phyloP scores from a whole-genome alignment of 2,888 invertebrate genomes.

The Caenorhabditis panamensis region DNA sequence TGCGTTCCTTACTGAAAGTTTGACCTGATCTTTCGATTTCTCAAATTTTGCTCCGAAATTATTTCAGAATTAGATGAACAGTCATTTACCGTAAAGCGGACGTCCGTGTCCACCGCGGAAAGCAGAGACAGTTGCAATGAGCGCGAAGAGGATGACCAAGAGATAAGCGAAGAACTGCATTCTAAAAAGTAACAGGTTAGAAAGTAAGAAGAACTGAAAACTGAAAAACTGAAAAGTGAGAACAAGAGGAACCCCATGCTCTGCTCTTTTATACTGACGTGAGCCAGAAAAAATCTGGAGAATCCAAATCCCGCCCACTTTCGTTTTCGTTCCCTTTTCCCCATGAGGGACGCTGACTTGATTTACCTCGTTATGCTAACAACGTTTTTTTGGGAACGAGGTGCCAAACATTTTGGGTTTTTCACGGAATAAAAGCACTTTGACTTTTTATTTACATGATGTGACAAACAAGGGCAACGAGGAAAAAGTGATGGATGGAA shows the following conservation, averaged over 20 bases:
- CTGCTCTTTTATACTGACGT: slow-evolving; percentile 42
- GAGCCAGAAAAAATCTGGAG: slow-evolving; percentile 14
- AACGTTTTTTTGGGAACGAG: slow-evolving; percentile 26
- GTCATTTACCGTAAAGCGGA: slow-evolving; percentile 58
- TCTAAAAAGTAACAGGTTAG: slow-evolving; percentile 13
- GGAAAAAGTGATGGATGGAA: slow-evolving; percentile 20
- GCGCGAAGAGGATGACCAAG: slow-evolving; percentile 43
- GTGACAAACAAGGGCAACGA: slow-evolving; percentile 5
- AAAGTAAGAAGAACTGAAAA: background rate
- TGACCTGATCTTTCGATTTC: background rate
- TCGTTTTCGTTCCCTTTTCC: slow-evolving; percentile 16
- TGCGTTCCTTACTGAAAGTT: slow-evolving; percentile 54
- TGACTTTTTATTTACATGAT: slow-evolving; percentile 27
- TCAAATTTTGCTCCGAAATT: background rate
- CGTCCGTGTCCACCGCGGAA: slow-evolving; percentile 66
- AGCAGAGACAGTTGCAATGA: slow-evolving; percentile 52
- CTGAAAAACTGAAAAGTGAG: slow-evolving; percentile 16
- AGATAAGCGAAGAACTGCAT: slow-evolving; percentile 56
- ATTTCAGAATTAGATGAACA: background rate
- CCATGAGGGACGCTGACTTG: slow-evolving; percentile 28
- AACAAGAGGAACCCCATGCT: background rate
- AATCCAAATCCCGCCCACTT: slow-evolving; percentile 38
- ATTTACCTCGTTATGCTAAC: slow-evolving; percentile 62
- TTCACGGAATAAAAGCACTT: slow-evolving; percentile 32
- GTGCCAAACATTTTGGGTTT: slow-evolving; percentile 16